A percentile compares a stretch with the other conserved stretches of the same genome.
These are phyloP conservation scores for Pionites leucogaster DNA, from an alignment of 2,113 vertebrate genomes.

Conservation along the genomic window DNA sequence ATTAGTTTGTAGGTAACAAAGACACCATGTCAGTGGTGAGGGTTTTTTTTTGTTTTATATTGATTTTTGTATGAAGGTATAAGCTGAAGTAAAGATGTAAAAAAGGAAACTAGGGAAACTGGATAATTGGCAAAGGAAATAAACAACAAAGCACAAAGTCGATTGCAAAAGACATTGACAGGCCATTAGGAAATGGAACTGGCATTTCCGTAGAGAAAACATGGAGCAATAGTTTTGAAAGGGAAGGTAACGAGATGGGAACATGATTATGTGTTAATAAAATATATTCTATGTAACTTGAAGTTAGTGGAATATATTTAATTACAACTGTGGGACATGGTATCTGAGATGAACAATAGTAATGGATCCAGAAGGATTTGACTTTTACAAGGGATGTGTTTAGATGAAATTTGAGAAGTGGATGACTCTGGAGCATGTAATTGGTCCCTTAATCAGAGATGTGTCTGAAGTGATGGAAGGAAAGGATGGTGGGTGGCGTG, in stretches of 20 bases:
- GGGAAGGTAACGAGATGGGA: background rate
- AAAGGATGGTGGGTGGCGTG: background rate
- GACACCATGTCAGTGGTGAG: background rate
- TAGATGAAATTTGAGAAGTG: background rate
- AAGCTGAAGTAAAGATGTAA: background rate
- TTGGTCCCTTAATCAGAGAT: background rate
- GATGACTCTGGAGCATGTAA: background rate
- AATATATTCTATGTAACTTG: background rate
- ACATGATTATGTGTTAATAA: background rate
- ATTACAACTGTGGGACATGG: background rate
- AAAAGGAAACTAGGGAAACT: background rate
- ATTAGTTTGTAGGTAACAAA: background rate
- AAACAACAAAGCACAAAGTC: background rate
- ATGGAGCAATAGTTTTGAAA: background rate
- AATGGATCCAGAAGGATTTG: background rate
- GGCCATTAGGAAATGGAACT: background rate
- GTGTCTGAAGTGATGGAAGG: background rate
- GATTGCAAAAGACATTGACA: background rate
- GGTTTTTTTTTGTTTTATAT: background rate
- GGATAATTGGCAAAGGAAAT: background rate
- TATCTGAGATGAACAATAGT: background rate
- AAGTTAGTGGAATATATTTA: background rate
- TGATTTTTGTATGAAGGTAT: background rate
- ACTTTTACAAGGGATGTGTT: background rate
- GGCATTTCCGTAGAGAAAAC: background rate